phyloP scores from a whole-genome alignment of 2,888 invertebrate genomes.

The Mayetiola destructor region DNA sequence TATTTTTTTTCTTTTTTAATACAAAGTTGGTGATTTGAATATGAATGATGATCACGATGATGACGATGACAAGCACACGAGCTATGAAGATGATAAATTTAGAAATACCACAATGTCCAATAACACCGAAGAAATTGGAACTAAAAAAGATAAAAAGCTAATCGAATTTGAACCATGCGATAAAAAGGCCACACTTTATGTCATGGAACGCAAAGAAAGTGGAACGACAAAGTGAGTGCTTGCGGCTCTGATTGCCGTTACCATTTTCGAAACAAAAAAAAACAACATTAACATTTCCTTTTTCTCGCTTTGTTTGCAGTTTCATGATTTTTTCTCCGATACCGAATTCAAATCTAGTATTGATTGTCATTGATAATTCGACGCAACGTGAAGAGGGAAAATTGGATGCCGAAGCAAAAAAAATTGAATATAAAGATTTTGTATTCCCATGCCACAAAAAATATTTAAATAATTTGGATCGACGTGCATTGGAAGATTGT shows the following conservation, averaged over 20 bases:
- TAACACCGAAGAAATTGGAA: background rate
- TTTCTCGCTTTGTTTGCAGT: too few species aligned
- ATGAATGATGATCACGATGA: background rate
- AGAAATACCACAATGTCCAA: background rate
- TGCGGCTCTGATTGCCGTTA: too few species aligned
- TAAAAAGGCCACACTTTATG: background rate
- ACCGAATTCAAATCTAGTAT: conserved; percentile 59
- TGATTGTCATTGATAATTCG: conserved; percentile 53
- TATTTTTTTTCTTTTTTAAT: background rate
- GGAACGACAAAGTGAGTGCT: too few species aligned
- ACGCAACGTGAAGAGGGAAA: conserved; percentile 34
- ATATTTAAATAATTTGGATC: conserved; percentile 48
- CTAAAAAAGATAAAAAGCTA: background rate
- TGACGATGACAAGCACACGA: too few species aligned
- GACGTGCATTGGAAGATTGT: conserved; percentile 57
- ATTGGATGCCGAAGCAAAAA: conserved; percentile 38
- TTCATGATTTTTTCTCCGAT: too few species aligned
- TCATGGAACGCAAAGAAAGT: too few species aligned
- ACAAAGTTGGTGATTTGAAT: background rate
- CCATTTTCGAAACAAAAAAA: too few species aligned
- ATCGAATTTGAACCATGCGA: background rate
- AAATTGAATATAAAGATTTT: conserved; percentile 36
- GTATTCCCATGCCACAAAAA: conserved; percentile 63
- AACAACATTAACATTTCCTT: too few species aligned
- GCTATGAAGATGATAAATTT: background rate